Evolutionary conservation across 2,113 vertebrate genomes (phyloP), one percentile per base, ranked within the genome.

Genomic region (Tupaia chinensis): DNA sequence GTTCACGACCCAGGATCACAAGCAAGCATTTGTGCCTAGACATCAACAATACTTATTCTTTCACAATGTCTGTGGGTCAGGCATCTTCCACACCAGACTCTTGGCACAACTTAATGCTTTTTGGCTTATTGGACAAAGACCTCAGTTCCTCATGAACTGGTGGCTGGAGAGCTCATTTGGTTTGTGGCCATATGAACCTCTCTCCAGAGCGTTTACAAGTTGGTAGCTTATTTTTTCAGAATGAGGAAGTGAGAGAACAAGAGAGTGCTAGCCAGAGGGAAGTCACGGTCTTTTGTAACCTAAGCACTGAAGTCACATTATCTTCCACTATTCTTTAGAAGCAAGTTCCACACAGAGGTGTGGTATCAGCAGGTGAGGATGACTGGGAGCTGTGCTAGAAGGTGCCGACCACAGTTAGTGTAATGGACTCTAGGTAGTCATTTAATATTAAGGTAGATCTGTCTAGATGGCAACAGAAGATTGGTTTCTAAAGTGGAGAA

Each of bases 281-380:
- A 86, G 61, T 95, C 58, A 82, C 44, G 23, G n/a, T 95, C 73
- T 81, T 86, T 81, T 56, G 27, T 92, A 93, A 89, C 53, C 87
- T 95, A 78, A 80, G 66, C 44, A 53, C 69, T 16, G 29, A 93
- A 87, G 25, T 94, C 65, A 9, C 53, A 10, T 87, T 25, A 34
- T 34, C 93, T 92, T 81, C 80, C 66, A 34, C 25, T 92, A 1
- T 72, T 83, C 63, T 54, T 32, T 87, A 72, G 76, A 93, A 77
- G 12, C 69, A 58, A 76, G 56, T 82, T 32, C 7, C 56, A 22
- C 44, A 70, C 27, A 74, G 20, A 22, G 10, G n/a, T 29, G 27
- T 84, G 27, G 34, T 58, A 79, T 16, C 27, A 80, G 61, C 60
- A 74, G 77, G 61, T 85, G 56, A 63, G 34, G 54, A 76, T 72